These are phyloP conservation scores for Tribolium castaneum DNA, from an alignment of 1,140 invertebrate species.

Conservation along the genomic window DNA sequence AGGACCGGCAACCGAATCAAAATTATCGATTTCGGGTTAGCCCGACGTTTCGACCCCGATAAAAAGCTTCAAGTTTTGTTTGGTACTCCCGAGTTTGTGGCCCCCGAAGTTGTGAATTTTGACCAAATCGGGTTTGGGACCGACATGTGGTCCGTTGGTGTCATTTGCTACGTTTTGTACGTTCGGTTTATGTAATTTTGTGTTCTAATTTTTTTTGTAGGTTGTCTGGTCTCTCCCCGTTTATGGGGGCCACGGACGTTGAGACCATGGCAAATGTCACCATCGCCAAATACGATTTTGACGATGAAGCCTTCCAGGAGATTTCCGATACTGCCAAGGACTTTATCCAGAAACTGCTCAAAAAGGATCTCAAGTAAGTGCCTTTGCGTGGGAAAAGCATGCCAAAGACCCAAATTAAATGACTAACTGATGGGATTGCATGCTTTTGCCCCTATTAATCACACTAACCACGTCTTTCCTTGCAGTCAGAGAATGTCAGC, in stretches of 20 bases:
- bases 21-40: slow-evolving; percentile 97
- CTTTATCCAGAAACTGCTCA: slow-evolving; percentile 87
- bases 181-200: slow-evolving; percentile 65
- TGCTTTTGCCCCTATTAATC: slow-evolving; percentile 45
- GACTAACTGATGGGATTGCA: slow-evolving; percentile 54
- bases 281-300: slow-evolving; percentile 94
- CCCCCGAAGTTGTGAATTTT: slow-evolving; percentile 98
- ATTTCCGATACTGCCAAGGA: slow-evolving; percentile 94
- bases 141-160: slow-evolving; percentile 98
- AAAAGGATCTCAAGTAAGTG: slow-evolving; percentile 92
- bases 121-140: slow-evolving; percentile 94
- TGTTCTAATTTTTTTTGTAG: slow-evolving; percentile 67
- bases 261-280: slow-evolving; percentile 98
- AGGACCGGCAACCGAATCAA: slow-evolving; percentile 96
- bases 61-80: slow-evolving; percentile 93
- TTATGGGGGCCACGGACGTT: slow-evolving; percentile 97
- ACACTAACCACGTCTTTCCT: slow-evolving; percentile 64
- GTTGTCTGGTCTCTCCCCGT: slow-evolving; percentile 95
- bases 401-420: slow-evolving; percentile 64
- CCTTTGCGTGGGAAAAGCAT: slow-evolving; percentile 46
- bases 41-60: slow-evolving; percentile 89
- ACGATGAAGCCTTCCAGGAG: slow-evolving; percentile 92
- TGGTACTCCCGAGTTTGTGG: slow-evolving; percentile 98
- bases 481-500: slow-evolving; percentile 80
- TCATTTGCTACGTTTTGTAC: slow-evolving; percentile 98